A percentile compares a stretch with the other conserved stretches of the same genome.
These are phyloP conservation scores for Heliconius himera DNA, from an alignment of 1,140 invertebrate species.

Conservation along the genomic window DNA sequence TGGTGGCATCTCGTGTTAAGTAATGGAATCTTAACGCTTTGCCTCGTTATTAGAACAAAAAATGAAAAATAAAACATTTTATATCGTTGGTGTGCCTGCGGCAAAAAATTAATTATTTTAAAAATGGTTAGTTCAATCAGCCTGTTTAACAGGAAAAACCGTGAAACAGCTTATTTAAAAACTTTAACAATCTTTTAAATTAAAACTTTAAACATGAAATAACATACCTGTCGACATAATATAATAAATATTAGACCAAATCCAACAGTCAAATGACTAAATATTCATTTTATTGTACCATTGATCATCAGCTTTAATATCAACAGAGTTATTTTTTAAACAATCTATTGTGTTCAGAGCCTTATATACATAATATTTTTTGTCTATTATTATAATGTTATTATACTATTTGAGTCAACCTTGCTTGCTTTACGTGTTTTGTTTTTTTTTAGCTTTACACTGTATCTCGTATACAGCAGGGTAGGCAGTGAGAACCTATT, in stretches of 20 bases:
- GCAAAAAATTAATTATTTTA: too few relatives aligned
- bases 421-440: slow-evolving; percentile 5
- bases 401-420: neutral
- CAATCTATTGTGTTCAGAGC: neutral
- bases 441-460: neutral
- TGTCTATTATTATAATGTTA: neutral
- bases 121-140: too few relatives aligned
- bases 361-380: neutral
- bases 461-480: too few relatives aligned
- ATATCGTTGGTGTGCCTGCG: too few relatives aligned
- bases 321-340: neutral
- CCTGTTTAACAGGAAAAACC: too few relatives aligned
- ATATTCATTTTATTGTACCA: neutral
- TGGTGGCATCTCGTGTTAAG: too few relatives aligned
- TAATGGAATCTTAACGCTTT: too few relatives aligned
- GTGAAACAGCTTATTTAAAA: too few relatives aligned
- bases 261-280: neutral
- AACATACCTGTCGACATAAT: slow-evolving; percentile 21
- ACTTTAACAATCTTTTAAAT: too few relatives aligned
- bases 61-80: too few relatives aligned
- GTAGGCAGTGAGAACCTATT: neutral
- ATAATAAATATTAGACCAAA: neutral
- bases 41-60: too few relatives aligned
- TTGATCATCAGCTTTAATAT: neutral
- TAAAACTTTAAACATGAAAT: neutral